Percentiles rank a stretch among this genome's conserved stretches.
Evolutionary conservation across 2,888 invertebrate species (phyloP).

Genomic region (Leucozona laternaria): DNA sequence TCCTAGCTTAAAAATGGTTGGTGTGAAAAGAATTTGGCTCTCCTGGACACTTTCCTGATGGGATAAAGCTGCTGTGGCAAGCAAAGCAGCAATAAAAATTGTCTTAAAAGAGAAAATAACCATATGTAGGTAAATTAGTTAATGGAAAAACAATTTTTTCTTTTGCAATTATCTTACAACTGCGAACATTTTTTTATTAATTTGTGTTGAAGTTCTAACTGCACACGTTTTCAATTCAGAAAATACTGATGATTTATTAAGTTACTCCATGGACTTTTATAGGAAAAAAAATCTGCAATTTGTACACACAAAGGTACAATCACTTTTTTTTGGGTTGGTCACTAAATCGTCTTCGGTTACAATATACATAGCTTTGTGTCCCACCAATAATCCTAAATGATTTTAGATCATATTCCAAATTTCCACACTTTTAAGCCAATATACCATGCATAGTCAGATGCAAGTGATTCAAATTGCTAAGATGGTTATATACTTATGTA

Average conservation of each 20-base stretch:
- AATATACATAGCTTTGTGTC: not conserved
- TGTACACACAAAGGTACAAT: not conserved
- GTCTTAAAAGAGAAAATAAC: conserved; percentile 12
- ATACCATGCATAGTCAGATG: not conserved
- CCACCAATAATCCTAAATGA: not conserved
- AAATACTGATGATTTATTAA: not conserved
- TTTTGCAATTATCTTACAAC: conserved; percentile 11
- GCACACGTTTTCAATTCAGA: not conserved
- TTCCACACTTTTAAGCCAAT: too few relatives aligned
- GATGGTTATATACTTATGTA: too few relatives aligned
- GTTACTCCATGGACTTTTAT: not conserved
- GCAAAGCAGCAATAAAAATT: conserved; percentile 69
- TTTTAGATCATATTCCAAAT: not conserved
- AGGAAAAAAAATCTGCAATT: not conserved
- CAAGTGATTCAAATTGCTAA: too few relatives aligned
- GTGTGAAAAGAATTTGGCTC: not conserved
- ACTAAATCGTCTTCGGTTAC: not conserved
- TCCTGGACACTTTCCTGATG: conserved; percentile 53
- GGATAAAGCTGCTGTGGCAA: conserved; percentile 43
- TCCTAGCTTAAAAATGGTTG: not conserved
- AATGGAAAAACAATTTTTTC: too few relatives aligned
- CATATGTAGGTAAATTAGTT: too few relatives aligned
- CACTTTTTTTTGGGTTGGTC: not conserved
- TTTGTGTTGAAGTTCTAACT: not conserved
- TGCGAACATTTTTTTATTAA: conserved; percentile 40